Evolutionary conservation across 2,888 invertebrate genomes (phyloP).

Genomic region (Leptogaster cylindrica): DNA sequence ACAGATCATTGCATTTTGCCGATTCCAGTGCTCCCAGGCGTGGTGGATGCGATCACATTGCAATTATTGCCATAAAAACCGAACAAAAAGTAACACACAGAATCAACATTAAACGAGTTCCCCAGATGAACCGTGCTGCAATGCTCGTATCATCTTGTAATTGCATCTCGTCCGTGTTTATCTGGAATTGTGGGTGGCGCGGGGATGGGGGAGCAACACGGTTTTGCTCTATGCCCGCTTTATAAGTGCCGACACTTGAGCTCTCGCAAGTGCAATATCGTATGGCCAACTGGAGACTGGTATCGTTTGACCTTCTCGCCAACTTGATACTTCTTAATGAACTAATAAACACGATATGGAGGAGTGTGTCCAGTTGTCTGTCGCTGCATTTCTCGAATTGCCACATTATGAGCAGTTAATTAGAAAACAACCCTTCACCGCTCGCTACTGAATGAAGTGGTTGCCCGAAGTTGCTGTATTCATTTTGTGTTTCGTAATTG

Average conservation of each 20-base stretch:
- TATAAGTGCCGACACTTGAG: constrained; percentile 18
- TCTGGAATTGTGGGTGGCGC: too few relatives aligned
- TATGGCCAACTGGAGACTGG: neutral
- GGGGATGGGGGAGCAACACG: neutral
- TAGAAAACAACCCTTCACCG: constrained; percentile 22
- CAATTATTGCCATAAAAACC: constrained; percentile 26
- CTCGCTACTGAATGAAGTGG: too few relatives aligned
- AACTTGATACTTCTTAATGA: constrained; percentile 30
- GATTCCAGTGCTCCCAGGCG: neutral
- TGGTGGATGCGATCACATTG: constrained; percentile 12
- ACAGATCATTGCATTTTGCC: neutral
- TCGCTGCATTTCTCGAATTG: constrained; percentile 5
- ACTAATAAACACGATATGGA: constrained; percentile 23
- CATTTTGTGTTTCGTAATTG: too few relatives aligned
- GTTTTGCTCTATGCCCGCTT: neutral
- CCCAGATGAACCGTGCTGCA: too few relatives aligned
- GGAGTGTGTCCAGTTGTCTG: neutral
- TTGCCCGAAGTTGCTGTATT: too few relatives aligned
- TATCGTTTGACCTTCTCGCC: constrained; percentile 7
- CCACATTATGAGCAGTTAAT: constrained; percentile 23
- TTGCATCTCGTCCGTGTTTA: too few relatives aligned
- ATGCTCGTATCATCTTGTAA: too few relatives aligned
- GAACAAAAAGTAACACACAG: too few relatives aligned
- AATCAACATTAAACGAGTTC: too few relatives aligned
- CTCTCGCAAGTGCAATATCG: constrained; percentile 13